Base-by-base conservation (phyloP, 2,113 vertebrate genomes). In the Cyphomyrus plagiostoma region DNA sequence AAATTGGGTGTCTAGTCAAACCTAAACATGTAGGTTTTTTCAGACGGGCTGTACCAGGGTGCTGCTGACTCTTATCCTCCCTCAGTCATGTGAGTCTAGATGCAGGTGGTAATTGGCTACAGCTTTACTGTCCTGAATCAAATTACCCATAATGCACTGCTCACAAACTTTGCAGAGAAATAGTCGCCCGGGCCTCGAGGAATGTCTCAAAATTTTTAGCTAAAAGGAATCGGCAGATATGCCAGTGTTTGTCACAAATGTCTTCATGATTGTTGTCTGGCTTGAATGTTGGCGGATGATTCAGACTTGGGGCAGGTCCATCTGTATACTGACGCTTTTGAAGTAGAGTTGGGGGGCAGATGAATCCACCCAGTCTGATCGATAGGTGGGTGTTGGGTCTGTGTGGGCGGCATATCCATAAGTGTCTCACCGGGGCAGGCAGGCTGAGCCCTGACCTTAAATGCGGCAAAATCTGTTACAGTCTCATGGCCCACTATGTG, bases 251-350 rank as follows among this genome's bases (percentile, higher is more conserved):
- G 26, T 87, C 50, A 35, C 50, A 17, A 11, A 53, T 19, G 85
- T 52, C n/a, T 23, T 86, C n/a, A 2, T 35, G 15, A 19, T 52
- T 42, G 85, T 35, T 19, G 50, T 26, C n/a, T 56, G 58, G 21
- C 88, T 92, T 91, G 90, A 92, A 93, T 66, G 89, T 84, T 89
- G 89, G 89, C 91, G 3, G 85, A 19, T 87, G 26, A 53, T 30
- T 53, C 2, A 8, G 85, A 53, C 50, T 87, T 15, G 13, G 17
- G 50, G 85, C 50, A 5, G 45, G 50, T 30, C 49, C 26, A 53
- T 48, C 15, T 19, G 85, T 30, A 35, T 35, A 8, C 85, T 53
- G 49, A 26, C 17, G 46, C 50, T 87, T 87, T 53, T 21, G 50
- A 53, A 87, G 85, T 7, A 80, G 87, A 13, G 23, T 45, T 23